A percentile compares a stretch with the other conserved stretches of the same genome.
These are phyloP conservation scores for Eristalis tenax DNA, from an alignment of 2,888 invertebrate species.

Conservation along the genomic window DNA sequence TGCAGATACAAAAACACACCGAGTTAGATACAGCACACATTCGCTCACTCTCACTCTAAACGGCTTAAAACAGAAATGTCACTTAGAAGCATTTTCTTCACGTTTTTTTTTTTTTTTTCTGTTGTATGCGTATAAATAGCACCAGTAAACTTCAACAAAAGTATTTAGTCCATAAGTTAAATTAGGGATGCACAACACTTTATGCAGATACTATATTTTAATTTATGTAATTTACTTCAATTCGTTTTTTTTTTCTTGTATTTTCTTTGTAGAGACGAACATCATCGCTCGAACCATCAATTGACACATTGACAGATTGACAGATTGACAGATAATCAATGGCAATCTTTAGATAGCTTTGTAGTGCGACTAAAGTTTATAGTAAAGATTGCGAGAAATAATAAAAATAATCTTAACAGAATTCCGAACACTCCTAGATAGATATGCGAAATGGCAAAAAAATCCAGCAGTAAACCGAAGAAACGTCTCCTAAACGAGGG, in stretches of 20 bases:
- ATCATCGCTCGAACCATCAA: constrained; percentile 48
- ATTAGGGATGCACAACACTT: constrained; percentile 21
- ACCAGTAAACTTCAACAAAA: constrained; percentile 65
- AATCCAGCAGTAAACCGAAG: constrained; percentile 57
- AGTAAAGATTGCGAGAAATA: constrained; percentile 50
- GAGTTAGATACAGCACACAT: background rate
- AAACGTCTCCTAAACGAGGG: constrained; percentile 64
- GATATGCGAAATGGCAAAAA: constrained; percentile 69
- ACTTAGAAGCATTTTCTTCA: constrained; percentile 45
- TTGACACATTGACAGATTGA: constrained; percentile 42
- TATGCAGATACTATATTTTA: background rate
- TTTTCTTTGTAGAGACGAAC: constrained; percentile 53
- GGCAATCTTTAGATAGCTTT: constrained; percentile 66
- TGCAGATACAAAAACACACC: constrained; percentile 2
- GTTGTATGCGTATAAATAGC: constrained; percentile 61
- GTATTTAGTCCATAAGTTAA: constrained; percentile 67
- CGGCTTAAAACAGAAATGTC: constrained; percentile 63
- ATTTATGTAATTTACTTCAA: background rate
- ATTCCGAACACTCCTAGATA: constrained; percentile 36
- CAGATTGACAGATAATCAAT: background rate
- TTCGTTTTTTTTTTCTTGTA: background rate
- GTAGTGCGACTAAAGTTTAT: constrained; percentile 49
- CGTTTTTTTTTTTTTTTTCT: constrained; percentile 25
- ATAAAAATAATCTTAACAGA: background rate
- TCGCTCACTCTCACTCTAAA: constrained; percentile 39